phyloP scores from a whole-genome alignment of 2,113 vertebrate species.

The Thymallus thymallus region DNA sequence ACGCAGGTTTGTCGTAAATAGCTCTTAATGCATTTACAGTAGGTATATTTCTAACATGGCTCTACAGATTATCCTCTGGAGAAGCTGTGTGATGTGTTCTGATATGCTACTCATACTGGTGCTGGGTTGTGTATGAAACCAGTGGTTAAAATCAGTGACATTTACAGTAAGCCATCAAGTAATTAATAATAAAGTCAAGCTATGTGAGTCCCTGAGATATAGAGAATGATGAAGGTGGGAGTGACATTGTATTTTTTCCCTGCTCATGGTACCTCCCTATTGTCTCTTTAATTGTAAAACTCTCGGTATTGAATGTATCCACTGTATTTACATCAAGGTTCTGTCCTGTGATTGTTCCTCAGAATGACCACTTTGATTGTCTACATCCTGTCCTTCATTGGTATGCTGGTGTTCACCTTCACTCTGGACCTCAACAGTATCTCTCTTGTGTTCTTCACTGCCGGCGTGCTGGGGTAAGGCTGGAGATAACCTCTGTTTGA shows the following conservation, averaged over 20 bases:
- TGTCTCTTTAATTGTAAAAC: background rate
- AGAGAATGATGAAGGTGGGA: too few relatives aligned
- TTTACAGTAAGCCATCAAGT: too few relatives aligned
- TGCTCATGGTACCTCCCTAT: too few relatives aligned
- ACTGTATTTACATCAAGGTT: background rate
- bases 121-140: background rate
- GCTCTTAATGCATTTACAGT: background rate
- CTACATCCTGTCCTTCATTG: slow-evolving; percentile 87
- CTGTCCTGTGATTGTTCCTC: slow-evolving; percentile 37
- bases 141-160: background rate
- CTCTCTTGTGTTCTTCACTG: slow-evolving; percentile 85
- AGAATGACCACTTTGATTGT: slow-evolving; percentile 92
- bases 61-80: too few relatives aligned
- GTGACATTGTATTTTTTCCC: too few relatives aligned
- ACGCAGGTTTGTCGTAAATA: background rate
- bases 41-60: background rate
- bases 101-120: background rate
- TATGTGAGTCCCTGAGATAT: too few relatives aligned
- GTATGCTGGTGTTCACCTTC: slow-evolving; percentile 92
- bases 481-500: too few relatives aligned
- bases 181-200: too few relatives aligned
- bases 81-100: background rate
- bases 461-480: slow-evolving; percentile 74
- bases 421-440: slow-evolving; percentile 82
- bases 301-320: background rate